These are phyloP conservation scores for Phymastichus coffea DNA, from an alignment of 1,140 invertebrate genomes.

Conservation along the genomic window DNA sequence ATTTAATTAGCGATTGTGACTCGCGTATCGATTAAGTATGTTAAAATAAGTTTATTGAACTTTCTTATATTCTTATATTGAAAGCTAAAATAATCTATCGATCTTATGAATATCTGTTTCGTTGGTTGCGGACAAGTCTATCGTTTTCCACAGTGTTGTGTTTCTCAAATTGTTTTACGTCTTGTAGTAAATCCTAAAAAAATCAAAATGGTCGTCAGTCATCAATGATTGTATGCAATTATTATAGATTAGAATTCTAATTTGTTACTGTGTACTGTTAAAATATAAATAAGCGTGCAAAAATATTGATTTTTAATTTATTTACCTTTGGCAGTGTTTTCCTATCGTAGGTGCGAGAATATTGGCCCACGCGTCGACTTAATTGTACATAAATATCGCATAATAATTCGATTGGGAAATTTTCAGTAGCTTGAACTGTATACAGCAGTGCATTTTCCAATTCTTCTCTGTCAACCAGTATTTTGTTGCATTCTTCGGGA, in stretches of 20 bases:
- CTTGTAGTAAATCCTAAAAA: slow-evolving; percentile 53
- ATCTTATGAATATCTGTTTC: not conserved
- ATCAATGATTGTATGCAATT: no score
- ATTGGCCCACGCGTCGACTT: slow-evolving; percentile 58
- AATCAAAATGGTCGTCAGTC: slow-evolving; percentile 15
- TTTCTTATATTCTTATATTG: slow-evolving; percentile 6
- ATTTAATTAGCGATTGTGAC: slow-evolving; percentile 24
- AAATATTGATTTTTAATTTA: not conserved
- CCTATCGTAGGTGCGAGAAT: slow-evolving; percentile 57
- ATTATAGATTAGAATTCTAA: no score
- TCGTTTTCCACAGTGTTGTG: slow-evolving; percentile 31
- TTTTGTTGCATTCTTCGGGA: slow-evolving; percentile 52
- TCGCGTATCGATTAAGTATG: slow-evolving; percentile 19
- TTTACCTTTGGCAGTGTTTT: slow-evolving; percentile 63
- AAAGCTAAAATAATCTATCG: not conserved
- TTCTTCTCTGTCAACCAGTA: slow-evolving; percentile 62
- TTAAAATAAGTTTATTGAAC: slow-evolving; percentile 7
- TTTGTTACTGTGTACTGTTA: not conserved
- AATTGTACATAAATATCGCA: slow-evolving; percentile 66
- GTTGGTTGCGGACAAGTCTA: not conserved
- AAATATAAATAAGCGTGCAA: not conserved
- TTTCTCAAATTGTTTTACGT: slow-evolving; percentile 47
- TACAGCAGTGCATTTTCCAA: slow-evolving; percentile 61
- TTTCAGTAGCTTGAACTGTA: slow-evolving; percentile 58
- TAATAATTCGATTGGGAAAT: slow-evolving; percentile 61